A percentile compares a stretch with the other conserved stretches of the same genome.
Evolutionary conservation across 2,888 invertebrate species (phyloP).

Genomic region (Alviniconcha strummeri): DNA sequence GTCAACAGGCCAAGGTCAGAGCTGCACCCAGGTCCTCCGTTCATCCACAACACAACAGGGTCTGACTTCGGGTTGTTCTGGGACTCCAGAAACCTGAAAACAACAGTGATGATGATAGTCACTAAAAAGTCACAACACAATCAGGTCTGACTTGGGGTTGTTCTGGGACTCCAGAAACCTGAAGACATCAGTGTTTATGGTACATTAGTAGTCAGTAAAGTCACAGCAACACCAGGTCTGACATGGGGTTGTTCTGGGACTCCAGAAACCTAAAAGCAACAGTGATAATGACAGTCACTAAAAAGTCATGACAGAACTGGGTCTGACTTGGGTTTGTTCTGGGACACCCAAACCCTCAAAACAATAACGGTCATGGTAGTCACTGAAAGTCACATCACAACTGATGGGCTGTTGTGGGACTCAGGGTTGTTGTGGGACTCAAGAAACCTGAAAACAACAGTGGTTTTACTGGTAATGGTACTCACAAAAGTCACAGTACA

Average conservation of each 20-base stretch:
- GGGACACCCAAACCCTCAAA: too few relatives aligned
- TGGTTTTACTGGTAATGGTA: neutral
- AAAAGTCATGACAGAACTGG: constrained; percentile 71
- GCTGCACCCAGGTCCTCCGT: constrained; percentile 76
- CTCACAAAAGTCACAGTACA: constrained; percentile 50
- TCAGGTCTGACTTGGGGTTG: constrained; percentile 69
- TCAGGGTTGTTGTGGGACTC: constrained; percentile 62
- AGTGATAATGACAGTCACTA: too few relatives aligned
- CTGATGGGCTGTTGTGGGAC: too few relatives aligned
- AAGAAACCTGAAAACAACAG: constrained; percentile 77
- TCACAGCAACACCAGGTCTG: constrained; percentile 74
- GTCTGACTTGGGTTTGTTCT: constrained; percentile 66
- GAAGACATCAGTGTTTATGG: neutral
- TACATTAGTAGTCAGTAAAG: too few relatives aligned
- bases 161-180: constrained; percentile 77
- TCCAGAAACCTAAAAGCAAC: constrained; percentile 76
- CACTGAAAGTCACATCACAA: too few relatives aligned
- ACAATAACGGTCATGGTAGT: too few relatives aligned
- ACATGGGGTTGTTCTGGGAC: constrained; percentile 68
- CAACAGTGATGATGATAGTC: neutral
- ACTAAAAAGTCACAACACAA: constrained; percentile 72
- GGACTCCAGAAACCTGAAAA: constrained; percentile 78
- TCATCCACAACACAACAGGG: constrained; percentile 75
- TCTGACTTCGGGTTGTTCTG: constrained; percentile 69
- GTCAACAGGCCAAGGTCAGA: constrained; percentile 72